These are phyloP conservation scores for Arctopsyche grandis DNA, from an alignment of 1,140 invertebrate species.

Conservation along the genomic window DNA sequence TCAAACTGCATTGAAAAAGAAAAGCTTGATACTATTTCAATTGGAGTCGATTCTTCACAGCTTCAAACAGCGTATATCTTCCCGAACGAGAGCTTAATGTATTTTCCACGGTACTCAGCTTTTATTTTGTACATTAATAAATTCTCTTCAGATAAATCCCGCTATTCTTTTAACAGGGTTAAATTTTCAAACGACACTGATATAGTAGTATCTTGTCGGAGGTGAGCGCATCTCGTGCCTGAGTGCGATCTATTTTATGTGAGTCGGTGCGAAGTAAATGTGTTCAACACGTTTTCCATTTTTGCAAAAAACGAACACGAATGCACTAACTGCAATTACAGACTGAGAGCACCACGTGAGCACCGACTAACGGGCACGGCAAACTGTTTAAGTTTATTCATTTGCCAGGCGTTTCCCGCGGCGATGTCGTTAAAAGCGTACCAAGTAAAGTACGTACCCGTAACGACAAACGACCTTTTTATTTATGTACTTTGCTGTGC, in stretches of 20 bases:
- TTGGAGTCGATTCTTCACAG: too few species aligned
- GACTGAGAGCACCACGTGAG: constrained; percentile 1
- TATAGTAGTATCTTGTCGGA: neutral
- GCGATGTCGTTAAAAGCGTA: neutral
- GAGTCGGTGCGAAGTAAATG: neutral
- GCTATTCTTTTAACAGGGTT: too few species aligned
- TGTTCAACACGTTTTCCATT: constrained; percentile 26
- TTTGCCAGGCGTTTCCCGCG: constrained; percentile 10
- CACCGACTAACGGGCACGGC: neutral
- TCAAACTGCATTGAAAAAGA: too few species aligned
- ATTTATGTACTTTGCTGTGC: too few species aligned
- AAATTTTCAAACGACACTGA: neutral
- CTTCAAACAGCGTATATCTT: too few species aligned
- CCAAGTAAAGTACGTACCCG: neutral
- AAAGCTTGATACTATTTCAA: too few species aligned
- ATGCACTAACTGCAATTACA: constrained; percentile 28
- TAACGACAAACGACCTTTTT: too few species aligned
- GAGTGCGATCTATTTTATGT: constrained; percentile 6
- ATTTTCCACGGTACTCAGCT: too few species aligned
- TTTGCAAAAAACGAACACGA: constrained; percentile 1
- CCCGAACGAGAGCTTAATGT: too few species aligned
- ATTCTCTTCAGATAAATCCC: too few species aligned
- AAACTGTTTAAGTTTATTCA: constrained; percentile 33
- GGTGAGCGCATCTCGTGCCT: neutral
- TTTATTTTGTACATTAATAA: too few species aligned